These are phyloP conservation scores for Lysiphlebus fabarum DNA, from an alignment of 1,140 invertebrate species.

Conservation along the genomic window DNA sequence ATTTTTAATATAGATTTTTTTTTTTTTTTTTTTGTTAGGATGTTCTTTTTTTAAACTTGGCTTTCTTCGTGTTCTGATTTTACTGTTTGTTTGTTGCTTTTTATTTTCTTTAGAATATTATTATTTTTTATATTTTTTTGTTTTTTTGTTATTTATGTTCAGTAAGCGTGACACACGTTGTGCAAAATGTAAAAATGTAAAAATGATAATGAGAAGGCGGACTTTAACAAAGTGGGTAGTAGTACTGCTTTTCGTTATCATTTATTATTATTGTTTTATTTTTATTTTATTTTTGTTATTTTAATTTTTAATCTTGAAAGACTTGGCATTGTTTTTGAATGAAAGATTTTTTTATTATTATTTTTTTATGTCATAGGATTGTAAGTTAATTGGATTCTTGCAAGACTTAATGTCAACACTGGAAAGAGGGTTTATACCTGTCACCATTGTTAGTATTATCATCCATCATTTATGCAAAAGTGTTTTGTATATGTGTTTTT, in stretches of 20 bases:
- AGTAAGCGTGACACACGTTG: conserved; percentile 31
- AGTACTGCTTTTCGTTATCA: conserved; percentile 8
- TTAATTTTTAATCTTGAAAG: not conserved
- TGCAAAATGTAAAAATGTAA: conserved; percentile 26
- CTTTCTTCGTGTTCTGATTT: conserved; percentile 17
- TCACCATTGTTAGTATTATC: too few species aligned
- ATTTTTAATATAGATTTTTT: not conserved
- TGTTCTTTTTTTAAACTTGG: not conserved
- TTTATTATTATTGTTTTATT: conserved; percentile 8
- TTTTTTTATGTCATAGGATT: too few species aligned
- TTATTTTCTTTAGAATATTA: conserved; percentile 15
- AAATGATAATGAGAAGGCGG: conserved; percentile 21
- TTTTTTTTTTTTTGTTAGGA: not conserved
- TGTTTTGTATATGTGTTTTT: not conserved
- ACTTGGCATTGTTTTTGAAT: not conserved
- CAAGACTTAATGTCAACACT: not conserved
- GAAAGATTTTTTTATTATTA: too few species aligned
- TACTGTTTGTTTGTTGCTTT: conserved; percentile 22
- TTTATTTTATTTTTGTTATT: conserved; percentile 11
- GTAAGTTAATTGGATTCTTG: conserved; percentile 11
- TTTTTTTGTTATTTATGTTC: conserved; percentile 26
- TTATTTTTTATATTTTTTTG: too few species aligned
- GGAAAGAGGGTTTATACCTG: too few species aligned
- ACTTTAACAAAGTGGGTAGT: not conserved
- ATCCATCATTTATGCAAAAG: not conserved